phyloP scores from a whole-genome alignment of 2,888 invertebrate genomes.

The Acleris cristana region DNA sequence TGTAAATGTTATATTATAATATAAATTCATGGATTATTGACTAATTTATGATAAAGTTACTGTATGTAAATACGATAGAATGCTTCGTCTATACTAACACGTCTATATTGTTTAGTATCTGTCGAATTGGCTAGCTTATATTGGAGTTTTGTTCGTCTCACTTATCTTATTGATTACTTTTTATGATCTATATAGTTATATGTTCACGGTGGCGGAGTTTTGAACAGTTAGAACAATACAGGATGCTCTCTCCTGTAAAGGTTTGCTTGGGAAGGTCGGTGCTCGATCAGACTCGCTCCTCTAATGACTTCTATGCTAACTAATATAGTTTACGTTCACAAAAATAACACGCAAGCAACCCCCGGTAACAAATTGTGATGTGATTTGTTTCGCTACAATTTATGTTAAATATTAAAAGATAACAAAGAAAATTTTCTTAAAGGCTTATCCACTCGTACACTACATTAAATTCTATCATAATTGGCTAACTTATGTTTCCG shows the following conservation, averaged over 20 bases:
- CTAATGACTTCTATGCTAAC: conserved; percentile 13
- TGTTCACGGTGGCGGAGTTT: conserved; percentile 23
- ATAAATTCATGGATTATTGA: conserved; percentile 31
- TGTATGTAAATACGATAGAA: conserved; percentile 13
- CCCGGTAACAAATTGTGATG: conserved; percentile 25
- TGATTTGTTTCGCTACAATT: conserved; percentile 15
- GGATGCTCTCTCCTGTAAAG: conserved; percentile 17
- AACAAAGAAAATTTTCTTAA: conserved; percentile 4
- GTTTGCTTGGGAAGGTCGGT: conserved; percentile 25
- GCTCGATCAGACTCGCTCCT: conserved; percentile 11
- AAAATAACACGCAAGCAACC: conserved; percentile 14
- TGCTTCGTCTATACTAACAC: conserved; percentile 13
- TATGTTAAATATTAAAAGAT: conserved; percentile 5
- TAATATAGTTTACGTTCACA: conserved; percentile 11
- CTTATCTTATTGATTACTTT: conserved; percentile 32
- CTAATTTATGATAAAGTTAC: conserved; percentile 15
- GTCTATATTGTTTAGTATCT: conserved; percentile 15
- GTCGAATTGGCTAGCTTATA: conserved; percentile 27
- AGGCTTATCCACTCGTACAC: conserved; percentile 9
- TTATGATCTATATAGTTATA: conserved; percentile 10
- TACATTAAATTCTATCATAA: conserved; percentile 14
- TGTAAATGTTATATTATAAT: conserved; percentile 28
- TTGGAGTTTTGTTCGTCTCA: conserved; percentile 32
- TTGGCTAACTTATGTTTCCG: conserved; percentile 18
- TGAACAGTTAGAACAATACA: conserved; percentile 24